Conservation (phyloP, 2,888 invertebrate genomes). For the Rambutsinella grinnellia region DNA sequence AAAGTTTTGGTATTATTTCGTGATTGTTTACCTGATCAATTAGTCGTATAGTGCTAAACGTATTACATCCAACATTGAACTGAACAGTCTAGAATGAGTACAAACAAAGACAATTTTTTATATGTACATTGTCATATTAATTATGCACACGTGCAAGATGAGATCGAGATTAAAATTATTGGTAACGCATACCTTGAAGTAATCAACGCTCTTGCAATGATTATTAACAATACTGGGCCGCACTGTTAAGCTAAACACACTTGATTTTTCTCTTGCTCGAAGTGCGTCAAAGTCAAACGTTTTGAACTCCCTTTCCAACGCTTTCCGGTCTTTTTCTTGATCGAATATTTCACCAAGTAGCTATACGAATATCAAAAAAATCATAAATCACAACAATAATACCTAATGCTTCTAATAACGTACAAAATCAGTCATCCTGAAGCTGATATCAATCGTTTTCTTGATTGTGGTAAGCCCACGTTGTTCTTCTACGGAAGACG, state of each 20-base stretch:
- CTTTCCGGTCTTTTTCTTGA: not conserved
- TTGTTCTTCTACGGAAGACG: conserved; percentile 25
- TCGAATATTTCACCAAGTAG: not conserved
- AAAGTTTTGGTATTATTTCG: no score
- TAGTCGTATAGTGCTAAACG: conserved; percentile 55
- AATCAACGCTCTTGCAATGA: conserved; percentile 51
- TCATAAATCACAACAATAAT: no score
- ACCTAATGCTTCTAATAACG: conserved; percentile 4
- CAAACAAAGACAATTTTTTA: no score
- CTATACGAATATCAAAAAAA: no score
- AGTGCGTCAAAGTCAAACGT: conserved; percentile 29
- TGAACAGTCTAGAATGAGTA: conserved; percentile 48
- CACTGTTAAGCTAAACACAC: conserved; percentile 60
- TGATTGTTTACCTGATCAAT: conserved; percentile 32
- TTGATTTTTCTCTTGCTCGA: conserved; percentile 45
- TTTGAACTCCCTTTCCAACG: not conserved
- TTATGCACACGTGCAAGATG: no score
- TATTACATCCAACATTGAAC: conserved; percentile 62
- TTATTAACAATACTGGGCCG: conserved; percentile 62
- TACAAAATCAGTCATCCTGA: conserved; percentile 57
- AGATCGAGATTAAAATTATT: no score
- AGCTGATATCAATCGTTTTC: conserved; percentile 61
- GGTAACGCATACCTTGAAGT: conserved; percentile 47
- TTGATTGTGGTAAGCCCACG: conserved; percentile 56
- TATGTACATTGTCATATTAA: no score